phyloP scores from a whole-genome alignment of 2,888 invertebrate genomes.

The Mesoligia furuncula region DNA sequence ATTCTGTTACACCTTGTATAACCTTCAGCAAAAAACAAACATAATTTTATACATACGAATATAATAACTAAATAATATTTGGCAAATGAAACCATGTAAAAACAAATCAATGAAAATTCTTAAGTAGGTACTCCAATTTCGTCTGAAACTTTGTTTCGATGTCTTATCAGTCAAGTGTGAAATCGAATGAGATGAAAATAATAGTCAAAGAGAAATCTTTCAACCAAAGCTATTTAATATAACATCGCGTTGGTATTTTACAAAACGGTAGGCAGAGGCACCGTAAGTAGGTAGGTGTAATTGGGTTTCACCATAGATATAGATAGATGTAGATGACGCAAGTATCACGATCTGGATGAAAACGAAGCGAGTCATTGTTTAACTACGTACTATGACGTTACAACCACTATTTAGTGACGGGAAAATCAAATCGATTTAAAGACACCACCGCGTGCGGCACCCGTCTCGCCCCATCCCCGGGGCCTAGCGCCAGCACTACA shows the following conservation, averaged over 20 bases:
- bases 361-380: too few species aligned
- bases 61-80: background rate
- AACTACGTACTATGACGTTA: too few species aligned
- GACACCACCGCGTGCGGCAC: too few species aligned
- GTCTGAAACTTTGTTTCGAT: slow-evolving; percentile 7
- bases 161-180: slow-evolving; percentile 20
- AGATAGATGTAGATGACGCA: too few species aligned
- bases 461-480: too few species aligned
- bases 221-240: background rate
- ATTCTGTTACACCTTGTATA: too few species aligned
- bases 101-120: background rate
- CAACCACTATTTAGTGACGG: too few species aligned
- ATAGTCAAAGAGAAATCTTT: slow-evolving; percentile 11
- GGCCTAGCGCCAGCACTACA: too few species aligned
- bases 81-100: background rate
- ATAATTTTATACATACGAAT: background rate
- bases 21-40: background rate
- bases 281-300: background rate
- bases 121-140: background rate
- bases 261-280: too few species aligned
- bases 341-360: too few species aligned
- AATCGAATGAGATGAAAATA: slow-evolving; percentile 20
- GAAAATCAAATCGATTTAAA: too few species aligned
- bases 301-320: too few species aligned
- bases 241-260: background rate